Base-by-base conservation (phyloP, 1,140 invertebrate species). In the Drosophila melanica region DNA sequence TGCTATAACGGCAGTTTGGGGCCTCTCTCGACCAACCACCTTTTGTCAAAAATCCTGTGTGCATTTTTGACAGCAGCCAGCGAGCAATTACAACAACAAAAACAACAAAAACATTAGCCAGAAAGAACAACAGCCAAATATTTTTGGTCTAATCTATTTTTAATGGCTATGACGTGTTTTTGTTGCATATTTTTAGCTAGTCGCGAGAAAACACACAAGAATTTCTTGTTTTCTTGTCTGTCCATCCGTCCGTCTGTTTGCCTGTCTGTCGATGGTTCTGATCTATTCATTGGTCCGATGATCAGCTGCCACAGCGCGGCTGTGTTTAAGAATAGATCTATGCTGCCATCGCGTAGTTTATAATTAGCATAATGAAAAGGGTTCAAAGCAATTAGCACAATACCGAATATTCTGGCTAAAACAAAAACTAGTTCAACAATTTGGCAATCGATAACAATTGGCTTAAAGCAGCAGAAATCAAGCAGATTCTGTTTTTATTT, bases 111-210 rank as follows among this genome's bases (percentile, higher is more conserved):
- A 67, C 71, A 66, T 62, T 62, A 63, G 75, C 62, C 75, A 75
- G 77, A 50, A 51, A 55, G 54, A 79, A 63, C 59, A 66, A 75
- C 70, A 79, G 71, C 67, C 75, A 78, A 85, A 86, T 89, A 82
- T 89, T 86, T 85, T 76, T 65, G 63, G 73, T 57, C 50, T 48
- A 45, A 68, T 82, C 82, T 86, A 86, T 86, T 89, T 87, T 76
- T 86, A 89, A 72, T 73, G 67, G 63, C 84, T 86, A 89, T 86
- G 82, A 86, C 82, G 82, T 86, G 82, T 87, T 89, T 86, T 89
- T 87, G 79, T 86, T 86, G 75, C 82, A 86, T 86, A 86, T 86
- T 86, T 86, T 86, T 86, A 86, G 82, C 75, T 58, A 64, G 12
- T 48, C 41, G 55, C 23, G 20, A 63, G 44, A 54, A 68, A 65